A percentile compares a stretch with the other conserved stretches of the same genome.
These are phyloP conservation scores for Onychostoma macrolepis DNA, from an alignment of 2,113 vertebrate genomes.

Conservation along the genomic window DNA sequence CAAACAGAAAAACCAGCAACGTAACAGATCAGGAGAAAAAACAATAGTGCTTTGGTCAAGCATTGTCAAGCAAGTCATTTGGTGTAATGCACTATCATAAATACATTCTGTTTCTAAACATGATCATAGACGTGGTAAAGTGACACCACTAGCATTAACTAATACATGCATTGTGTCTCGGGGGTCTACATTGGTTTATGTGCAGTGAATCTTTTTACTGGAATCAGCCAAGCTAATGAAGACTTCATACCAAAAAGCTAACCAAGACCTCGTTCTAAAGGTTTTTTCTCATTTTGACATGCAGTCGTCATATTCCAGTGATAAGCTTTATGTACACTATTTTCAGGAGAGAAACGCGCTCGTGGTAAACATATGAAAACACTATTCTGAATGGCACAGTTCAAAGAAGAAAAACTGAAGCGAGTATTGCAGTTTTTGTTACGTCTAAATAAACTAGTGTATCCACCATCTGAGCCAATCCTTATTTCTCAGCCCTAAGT, in stretches of 20 bases:
- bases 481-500: not conserved
- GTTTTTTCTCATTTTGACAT: slow-evolving; percentile 64
- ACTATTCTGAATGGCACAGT: slow-evolving; percentile 35
- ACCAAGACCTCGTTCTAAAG: slow-evolving; percentile 28
- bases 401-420: slow-evolving; percentile 47
- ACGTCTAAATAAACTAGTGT: slow-evolving; percentile 1
- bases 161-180: slow-evolving; percentile 65
- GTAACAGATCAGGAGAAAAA: slow-evolving; percentile 14
- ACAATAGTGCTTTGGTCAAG: slow-evolving; percentile 58
- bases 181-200: slow-evolving; percentile 58
- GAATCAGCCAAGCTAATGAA: slow-evolving; percentile 68
- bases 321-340: slow-evolving; percentile 74
- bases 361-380: slow-evolving; percentile 21
- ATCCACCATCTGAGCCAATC: slow-evolving; percentile 38
- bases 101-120: slow-evolving; percentile 73
- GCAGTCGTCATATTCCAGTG: slow-evolving; percentile 68
- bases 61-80: slow-evolving; percentile 54
- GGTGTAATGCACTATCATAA: slow-evolving; percentile 58
- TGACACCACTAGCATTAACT: slow-evolving; percentile 61
- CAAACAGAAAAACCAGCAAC: slow-evolving; percentile 5
- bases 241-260: slow-evolving; percentile 67
- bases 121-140: slow-evolving; percentile 63
- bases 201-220: slow-evolving; percentile 61
- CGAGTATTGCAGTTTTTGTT: slow-evolving; percentile 9
- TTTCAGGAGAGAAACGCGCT: slow-evolving; percentile 37